A percentile compares a stretch with the other conserved stretches of the same genome.
Conservation (phyloP, 2,113 vertebrate genomes). For the Tenrec ecaudatus region DNA sequence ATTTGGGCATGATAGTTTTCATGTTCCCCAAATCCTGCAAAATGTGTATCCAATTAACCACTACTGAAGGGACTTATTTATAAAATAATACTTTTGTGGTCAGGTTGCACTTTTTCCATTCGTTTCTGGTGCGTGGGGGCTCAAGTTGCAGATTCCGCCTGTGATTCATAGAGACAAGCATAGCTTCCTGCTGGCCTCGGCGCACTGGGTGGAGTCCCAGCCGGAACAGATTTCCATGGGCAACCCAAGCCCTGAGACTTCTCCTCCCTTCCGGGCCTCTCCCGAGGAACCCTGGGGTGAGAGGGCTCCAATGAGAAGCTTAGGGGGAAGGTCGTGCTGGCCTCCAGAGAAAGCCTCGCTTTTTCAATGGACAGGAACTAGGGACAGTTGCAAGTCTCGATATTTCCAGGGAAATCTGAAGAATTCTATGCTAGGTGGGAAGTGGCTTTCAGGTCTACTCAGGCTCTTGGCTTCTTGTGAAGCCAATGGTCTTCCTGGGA, state of each 20-base stretch:
- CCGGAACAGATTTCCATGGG: neutral
- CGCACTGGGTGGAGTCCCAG: slow-evolving; percentile 32
- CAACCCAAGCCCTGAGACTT: neutral
- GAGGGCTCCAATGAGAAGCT: neutral
- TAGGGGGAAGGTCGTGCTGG: neutral
- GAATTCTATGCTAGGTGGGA: slow-evolving; percentile 38
- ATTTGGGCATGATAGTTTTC: slow-evolving; percentile 82
- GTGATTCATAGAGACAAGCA: slow-evolving; percentile 81
- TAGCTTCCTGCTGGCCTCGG: neutral
- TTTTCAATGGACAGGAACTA: neutral
- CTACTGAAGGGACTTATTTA: slow-evolving; percentile 86
- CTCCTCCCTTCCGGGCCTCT: slow-evolving; percentile 1
- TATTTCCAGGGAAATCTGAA: slow-evolving; percentile 36
- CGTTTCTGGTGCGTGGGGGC: slow-evolving; percentile 76
- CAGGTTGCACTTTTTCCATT: slow-evolving; percentile 85
- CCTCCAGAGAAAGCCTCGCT: neutral
- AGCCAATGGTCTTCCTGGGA: slow-evolving; percentile 59
- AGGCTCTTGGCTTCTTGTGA: slow-evolving; percentile 44
- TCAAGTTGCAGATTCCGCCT: slow-evolving; percentile 78
- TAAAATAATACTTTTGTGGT: slow-evolving; percentile 87
- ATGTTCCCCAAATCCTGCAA: slow-evolving; percentile 84
- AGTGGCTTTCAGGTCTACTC: neutral
- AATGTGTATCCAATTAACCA: slow-evolving; percentile 89
- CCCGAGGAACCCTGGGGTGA: accelerated
- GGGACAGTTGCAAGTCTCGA: slow-evolving; percentile 22